These are phyloP conservation scores for Pachypsylla venusta DNA, from an alignment of 1,140 invertebrate species.

Conservation along the genomic window DNA sequence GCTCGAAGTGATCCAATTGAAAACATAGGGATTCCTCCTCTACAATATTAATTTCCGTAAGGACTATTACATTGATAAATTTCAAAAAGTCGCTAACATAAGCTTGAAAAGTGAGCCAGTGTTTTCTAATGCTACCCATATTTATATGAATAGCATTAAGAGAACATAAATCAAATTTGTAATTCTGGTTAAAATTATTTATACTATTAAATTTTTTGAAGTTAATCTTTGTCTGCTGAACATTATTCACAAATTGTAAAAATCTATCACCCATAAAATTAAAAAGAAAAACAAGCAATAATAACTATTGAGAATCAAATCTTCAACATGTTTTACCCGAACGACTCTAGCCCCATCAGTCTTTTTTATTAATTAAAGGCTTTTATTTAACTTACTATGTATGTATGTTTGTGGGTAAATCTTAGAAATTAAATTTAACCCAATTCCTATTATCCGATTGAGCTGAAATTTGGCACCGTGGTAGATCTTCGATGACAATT, in stretches of 20 bases:
- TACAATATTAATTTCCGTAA: neutral
- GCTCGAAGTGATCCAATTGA: neutral
- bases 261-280: neutral
- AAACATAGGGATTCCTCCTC: neutral
- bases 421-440: too few species aligned
- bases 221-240: neutral
- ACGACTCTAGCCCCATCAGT: too few species aligned
- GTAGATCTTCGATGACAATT: too few species aligned
- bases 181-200: constrained; percentile 3
- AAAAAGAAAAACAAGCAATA: too few species aligned
- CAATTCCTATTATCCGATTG: too few species aligned
- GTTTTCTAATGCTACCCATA: neutral
- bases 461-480: too few species aligned
- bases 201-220: constrained; percentile 8
- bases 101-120: neutral
- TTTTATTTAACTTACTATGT: too few species aligned
- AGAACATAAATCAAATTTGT: neutral
- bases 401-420: too few species aligned
- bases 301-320: too few species aligned
- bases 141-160: constrained; percentile 1
- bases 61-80: neutral
- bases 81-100: neutral
- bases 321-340: too few species aligned
- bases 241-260: neutral
- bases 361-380: too few species aligned